Evolutionary conservation across 2,797 vertebrate genomes (phyloP).

Genomic region (Poeciliopsis turneri): DNA sequence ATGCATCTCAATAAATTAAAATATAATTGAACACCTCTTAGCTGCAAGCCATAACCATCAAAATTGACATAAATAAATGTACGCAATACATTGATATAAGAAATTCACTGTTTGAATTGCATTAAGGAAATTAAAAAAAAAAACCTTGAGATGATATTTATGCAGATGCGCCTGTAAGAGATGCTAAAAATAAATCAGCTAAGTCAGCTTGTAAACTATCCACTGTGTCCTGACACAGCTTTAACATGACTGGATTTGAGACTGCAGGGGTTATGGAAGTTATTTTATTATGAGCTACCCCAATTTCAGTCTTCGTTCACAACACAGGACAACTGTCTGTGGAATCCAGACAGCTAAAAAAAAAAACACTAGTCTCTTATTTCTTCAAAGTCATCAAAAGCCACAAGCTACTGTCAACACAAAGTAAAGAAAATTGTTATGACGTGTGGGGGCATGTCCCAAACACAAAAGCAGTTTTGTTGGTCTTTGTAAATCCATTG

Average conservation of each 20-base stretch:
- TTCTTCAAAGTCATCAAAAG: constrained; percentile 11
- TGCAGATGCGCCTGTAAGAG: not conserved
- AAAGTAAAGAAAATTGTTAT: constrained; percentile 27
- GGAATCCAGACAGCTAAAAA: constrained; percentile 25
- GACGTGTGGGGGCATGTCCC: constrained; percentile 56
- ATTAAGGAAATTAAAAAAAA: not conserved
- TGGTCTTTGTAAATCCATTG: constrained; percentile 65
- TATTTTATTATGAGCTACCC: constrained; percentile 22
- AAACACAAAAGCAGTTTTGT: constrained; percentile 65
- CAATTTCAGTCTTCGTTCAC: constrained; percentile 43
- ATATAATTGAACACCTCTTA: not conserved
- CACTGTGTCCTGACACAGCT: constrained; percentile 40
- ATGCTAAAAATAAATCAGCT: constrained; percentile 40
- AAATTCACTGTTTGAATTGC: not conserved
- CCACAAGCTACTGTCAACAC: constrained; percentile 22
- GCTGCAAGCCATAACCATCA: not conserved
- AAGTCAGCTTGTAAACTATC: constrained; percentile 49
- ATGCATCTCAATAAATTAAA: not conserved
- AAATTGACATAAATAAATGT: not conserved
- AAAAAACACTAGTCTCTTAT: constrained; percentile 2
- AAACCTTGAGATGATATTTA: not conserved
- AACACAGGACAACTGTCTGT: constrained; percentile 54
- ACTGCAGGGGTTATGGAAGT: constrained; percentile 21
- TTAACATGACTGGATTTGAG: constrained; percentile 34
- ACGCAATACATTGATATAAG: not conserved